These are phyloP conservation scores for Cartodere bifasciata DNA, from an alignment of 2,888 invertebrate genomes.

Conservation along the genomic window DNA sequence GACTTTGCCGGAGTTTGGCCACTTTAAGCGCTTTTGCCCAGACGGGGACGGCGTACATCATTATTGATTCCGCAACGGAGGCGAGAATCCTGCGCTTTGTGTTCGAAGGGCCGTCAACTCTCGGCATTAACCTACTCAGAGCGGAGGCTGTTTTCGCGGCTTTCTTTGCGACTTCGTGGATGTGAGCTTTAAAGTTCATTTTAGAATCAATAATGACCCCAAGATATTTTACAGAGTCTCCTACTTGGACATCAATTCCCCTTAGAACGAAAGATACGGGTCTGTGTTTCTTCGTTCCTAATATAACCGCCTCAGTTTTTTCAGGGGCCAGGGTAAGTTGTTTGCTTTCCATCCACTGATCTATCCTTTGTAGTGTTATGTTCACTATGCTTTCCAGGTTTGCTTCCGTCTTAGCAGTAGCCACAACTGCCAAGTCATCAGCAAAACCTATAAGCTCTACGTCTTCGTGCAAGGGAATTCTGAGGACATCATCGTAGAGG, in stretches of 20 bases:
- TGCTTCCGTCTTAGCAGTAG: slow-evolving; percentile 2
- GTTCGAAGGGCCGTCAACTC: slow-evolving; percentile 6
- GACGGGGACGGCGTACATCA: slow-evolving; percentile 14
- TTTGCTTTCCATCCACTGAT: slow-evolving; percentile 3
- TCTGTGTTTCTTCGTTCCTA: slow-evolving; percentile 1
- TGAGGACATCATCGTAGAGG: slow-evolving; percentile 10
- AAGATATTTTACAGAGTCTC: slow-evolving; percentile 6
- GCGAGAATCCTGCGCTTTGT: slow-evolving; percentile 6
- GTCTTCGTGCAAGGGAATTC: slow-evolving; percentile 1
- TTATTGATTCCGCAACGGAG: slow-evolving; percentile 9
- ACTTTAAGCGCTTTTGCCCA: slow-evolving; percentile 9
- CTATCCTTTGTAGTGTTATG: background rate
- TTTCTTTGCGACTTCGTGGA: slow-evolving; percentile 1
- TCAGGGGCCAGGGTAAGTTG: slow-evolving; percentile 6
- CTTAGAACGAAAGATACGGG: slow-evolving; percentile 1
- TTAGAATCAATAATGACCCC: slow-evolving; percentile 4
- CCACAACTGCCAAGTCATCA: slow-evolving; percentile 7
- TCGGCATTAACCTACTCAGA: slow-evolving; percentile 10
- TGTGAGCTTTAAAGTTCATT: slow-evolving; percentile 4
- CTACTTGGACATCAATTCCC: background rate
- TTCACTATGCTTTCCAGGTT: background rate
- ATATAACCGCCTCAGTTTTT: slow-evolving; percentile 11
- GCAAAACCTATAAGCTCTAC: slow-evolving; percentile 5
- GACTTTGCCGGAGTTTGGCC: background rate
- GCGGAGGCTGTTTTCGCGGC: slow-evolving; percentile 1